These are phyloP conservation scores for Pseudonaja textilis DNA, from an alignment of 2,113 vertebrate species.

Conservation along the genomic window DNA sequence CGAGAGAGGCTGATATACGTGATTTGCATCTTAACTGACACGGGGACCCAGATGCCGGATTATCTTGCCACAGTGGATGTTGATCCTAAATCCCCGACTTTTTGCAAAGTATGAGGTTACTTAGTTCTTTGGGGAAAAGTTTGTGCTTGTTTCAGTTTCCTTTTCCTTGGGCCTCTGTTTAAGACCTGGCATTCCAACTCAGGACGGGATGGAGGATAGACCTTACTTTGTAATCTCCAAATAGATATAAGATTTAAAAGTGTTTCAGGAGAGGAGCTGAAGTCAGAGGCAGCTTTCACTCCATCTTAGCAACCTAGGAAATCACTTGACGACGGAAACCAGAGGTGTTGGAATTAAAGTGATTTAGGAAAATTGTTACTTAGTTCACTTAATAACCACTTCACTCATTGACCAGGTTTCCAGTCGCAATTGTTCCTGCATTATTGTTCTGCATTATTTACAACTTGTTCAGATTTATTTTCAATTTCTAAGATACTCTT, in stretches of 20 bases:
- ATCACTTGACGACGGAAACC: neutral
- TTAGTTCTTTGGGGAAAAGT: neutral
- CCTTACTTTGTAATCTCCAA: neutral
- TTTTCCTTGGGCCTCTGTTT: too few relatives aligned
- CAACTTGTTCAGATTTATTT: neutral
- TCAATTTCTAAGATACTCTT: neutral
- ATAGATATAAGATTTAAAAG: neutral
- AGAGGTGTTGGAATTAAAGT: neutral
- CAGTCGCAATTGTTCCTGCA: neutral
- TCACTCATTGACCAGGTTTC: neutral
- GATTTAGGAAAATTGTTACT: neutral
- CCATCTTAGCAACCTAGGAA: neutral
- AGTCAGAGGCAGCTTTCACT: neutral
- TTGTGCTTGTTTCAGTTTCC: neutral
- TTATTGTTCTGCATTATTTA: neutral
- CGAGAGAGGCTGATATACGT: slow-evolving; percentile 87
- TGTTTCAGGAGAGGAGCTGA: neutral
- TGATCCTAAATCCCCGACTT: slow-evolving; percentile 78
- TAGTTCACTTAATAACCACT: neutral
- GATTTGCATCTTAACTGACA: slow-evolving; percentile 88
- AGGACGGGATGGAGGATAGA: neutral
- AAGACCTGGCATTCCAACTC: neutral
- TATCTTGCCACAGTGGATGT: slow-evolving; percentile 92
- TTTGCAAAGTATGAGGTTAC: slow-evolving; percentile 77
- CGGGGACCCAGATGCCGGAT: slow-evolving; percentile 74